These are phyloP conservation scores for Corythaeola cristata DNA, from an alignment of 2,113 vertebrate species.

Conservation along the genomic window DNA sequence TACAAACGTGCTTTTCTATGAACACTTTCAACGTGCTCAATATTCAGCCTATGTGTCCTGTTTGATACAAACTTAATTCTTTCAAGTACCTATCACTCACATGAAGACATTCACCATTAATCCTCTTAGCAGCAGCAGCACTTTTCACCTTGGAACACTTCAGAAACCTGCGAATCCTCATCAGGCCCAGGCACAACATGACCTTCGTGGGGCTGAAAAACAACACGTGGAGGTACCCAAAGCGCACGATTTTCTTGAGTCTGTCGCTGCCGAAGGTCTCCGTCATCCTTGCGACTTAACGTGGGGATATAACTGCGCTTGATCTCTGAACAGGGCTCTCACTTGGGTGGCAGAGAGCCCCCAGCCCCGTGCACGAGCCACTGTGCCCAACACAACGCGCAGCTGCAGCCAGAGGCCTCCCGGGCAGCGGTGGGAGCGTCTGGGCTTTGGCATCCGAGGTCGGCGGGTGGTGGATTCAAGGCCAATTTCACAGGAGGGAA, in stretches of 20 bases:
- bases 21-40: neutral
- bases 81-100: neutral
- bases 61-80: no score
- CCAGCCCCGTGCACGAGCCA: accelerated
- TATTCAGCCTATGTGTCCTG: accelerated
- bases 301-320: accelerated
- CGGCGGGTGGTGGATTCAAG: neutral
- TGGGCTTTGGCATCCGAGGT: neutral
- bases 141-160: neutral
- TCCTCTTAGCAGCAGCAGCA: neutral
- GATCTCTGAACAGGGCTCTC: no score
- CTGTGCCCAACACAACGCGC: accelerated
- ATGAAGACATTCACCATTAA: neutral
- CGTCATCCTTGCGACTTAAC: no score
- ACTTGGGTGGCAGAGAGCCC: neutral
- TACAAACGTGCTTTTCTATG: neutral
- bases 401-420: neutral
- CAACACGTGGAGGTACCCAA: accelerated
- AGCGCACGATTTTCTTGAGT: neutral
- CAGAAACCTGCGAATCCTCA: neutral
- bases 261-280: neutral
- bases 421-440: neutral
- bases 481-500: neutral
- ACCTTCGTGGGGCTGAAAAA: neutral
- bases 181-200: neutral